Evolutionary conservation across 2,797 vertebrate genomes (phyloP).

Genomic region (Gephyroberyx darwinii): DNA sequence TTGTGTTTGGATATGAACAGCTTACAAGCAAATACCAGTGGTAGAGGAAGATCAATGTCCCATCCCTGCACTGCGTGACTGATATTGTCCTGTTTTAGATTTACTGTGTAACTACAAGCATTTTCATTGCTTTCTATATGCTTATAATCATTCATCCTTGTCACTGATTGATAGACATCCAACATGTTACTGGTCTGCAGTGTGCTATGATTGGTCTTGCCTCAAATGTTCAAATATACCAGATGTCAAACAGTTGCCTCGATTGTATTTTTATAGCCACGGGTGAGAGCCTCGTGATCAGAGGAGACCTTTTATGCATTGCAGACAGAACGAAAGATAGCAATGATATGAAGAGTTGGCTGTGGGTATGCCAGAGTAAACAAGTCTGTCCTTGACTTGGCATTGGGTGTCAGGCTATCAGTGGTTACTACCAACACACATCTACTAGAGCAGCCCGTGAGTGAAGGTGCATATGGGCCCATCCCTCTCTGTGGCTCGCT

Average conservation of each 20-base stretch:
- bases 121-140: not conserved
- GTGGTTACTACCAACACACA: conserved; percentile 50
- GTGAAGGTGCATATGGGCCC: conserved; percentile 14
- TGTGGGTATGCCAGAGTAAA: conserved; percentile 39
- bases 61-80: not conserved
- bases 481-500: conserved; percentile 20
- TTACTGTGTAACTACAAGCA: conserved; percentile 15
- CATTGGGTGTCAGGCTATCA: conserved; percentile 27
- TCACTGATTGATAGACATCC: not conserved
- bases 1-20: conserved; percentile 10
- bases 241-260: conserved; percentile 28
- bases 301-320: conserved; percentile 21
- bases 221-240: not conserved
- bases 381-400: conserved; percentile 59
- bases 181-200: not conserved
- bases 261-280: conserved; percentile 5
- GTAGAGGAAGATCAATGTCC: conserved; percentile 23
- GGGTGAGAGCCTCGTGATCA: not conserved
- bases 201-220: not conserved
- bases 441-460: conserved; percentile 28
- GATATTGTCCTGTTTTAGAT: conserved; percentile 34
- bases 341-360: not conserved
- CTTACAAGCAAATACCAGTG: conserved; percentile 13
- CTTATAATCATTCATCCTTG: not conserved
- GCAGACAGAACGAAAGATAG: conserved; percentile 11